Evolutionary conservation across 1,140 invertebrate genomes (phyloP).

Genomic region (Sycophila sp.): DNA sequence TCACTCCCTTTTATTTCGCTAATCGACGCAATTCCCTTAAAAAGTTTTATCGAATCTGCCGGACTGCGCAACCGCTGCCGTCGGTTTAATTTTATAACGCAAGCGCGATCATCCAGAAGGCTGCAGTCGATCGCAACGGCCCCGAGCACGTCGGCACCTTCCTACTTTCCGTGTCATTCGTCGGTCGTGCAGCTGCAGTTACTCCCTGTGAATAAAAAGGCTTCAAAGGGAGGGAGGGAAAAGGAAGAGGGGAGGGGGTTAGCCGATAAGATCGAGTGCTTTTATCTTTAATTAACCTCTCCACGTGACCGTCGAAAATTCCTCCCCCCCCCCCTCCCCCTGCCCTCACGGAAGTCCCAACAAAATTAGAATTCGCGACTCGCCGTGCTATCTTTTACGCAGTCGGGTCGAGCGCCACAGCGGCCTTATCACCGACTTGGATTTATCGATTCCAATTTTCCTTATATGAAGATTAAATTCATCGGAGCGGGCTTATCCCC

Average conservation of each 20-base stretch:
- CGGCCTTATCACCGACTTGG: not conserved
- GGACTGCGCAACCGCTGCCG: too few relatives aligned
- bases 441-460: constrained; percentile 9
- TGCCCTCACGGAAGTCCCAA: not conserved
- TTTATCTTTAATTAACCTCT: not conserved
- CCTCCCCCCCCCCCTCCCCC: too few relatives aligned
- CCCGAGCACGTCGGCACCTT: not conserved
- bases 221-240: not conserved
- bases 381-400: too few relatives aligned
- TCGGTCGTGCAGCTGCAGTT: not conserved
- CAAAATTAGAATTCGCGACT: not conserved
- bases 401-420: too few relatives aligned
- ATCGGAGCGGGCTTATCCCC: not conserved
- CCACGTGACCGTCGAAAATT: not conserved
- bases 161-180: not conserved
- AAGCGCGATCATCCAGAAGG: constrained; percentile 13
- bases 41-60: too few relatives aligned
- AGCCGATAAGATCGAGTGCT: not conserved
- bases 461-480: constrained; percentile 1
- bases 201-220: not conserved
- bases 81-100: constrained; percentile 21
- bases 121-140: constrained; percentile 11
- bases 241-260: not conserved
- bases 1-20: too few relatives aligned
- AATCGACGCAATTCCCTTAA: too few relatives aligned